Evolutionary conservation across 53 echinoderm and acorn worm species (phyloP).

Genomic region (Holothuria leucospilota): DNA sequence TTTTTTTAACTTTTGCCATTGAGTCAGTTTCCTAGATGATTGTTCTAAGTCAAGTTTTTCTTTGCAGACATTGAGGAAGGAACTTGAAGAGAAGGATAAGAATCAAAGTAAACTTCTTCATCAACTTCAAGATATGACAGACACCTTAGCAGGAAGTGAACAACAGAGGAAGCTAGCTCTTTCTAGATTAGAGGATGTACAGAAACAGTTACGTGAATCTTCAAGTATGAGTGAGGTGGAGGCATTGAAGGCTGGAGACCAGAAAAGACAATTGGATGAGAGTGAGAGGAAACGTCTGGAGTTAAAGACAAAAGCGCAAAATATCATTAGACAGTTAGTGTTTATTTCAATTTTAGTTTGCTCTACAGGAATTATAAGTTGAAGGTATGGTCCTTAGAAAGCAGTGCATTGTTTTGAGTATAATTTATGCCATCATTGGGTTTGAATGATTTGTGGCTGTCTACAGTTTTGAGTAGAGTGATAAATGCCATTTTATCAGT

Average conservation of each 20-base stretch:
- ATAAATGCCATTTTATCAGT: too few species aligned
- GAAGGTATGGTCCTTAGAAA: too few species aligned
- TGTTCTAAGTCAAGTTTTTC: too few species aligned
- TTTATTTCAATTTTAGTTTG: too few species aligned
- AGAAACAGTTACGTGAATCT: slow-evolving; percentile 72
- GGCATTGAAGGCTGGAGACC: slow-evolving; percentile 63
- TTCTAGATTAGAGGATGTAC: slow-evolving; percentile 71
- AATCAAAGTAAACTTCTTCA: slow-evolving; percentile 67
- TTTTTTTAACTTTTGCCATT: too few species aligned
- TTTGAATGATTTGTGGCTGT: too few species aligned
- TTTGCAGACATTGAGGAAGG: slow-evolving; percentile 72
- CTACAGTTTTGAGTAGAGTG: too few species aligned
- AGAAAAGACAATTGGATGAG: slow-evolving; percentile 67
- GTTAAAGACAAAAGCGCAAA: slow-evolving; percentile 72
- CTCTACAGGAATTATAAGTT: not conserved
- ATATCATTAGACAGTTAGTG: slow-evolving; percentile 88
- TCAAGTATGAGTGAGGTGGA: slow-evolving; percentile 61
- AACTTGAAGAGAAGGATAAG: slow-evolving; percentile 83
- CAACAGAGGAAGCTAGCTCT: slow-evolving; percentile 70
- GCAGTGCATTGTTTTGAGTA: too few species aligned
- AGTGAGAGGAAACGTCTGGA: slow-evolving; percentile 78
- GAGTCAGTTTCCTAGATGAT: too few species aligned
- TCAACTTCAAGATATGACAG: slow-evolving; percentile 74
- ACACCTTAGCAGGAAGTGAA: slow-evolving; percentile 72
- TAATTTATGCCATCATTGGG: too few species aligned